Conservation (phyloP, 1,140 invertebrate genomes). For the Andrena cerasifolii region DNA sequence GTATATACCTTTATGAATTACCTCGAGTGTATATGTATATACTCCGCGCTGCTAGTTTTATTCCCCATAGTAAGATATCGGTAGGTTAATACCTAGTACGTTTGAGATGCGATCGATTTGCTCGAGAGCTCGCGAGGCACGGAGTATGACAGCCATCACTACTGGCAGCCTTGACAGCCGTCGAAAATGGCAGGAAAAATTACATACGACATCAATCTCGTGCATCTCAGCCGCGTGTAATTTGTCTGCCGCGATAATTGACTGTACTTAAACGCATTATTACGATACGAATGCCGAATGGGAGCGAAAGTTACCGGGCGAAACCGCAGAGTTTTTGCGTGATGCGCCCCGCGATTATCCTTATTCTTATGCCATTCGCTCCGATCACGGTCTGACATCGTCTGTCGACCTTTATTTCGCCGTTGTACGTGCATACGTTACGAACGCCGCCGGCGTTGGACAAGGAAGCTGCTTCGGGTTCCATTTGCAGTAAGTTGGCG, state of each 20-base stretch:
- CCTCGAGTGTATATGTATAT: too few species aligned
- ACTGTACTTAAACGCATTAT: slow-evolving; percentile 7
- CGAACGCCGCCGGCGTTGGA: background rate
- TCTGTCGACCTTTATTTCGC: background rate
- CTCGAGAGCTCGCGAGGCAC: background rate
- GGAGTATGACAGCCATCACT: background rate
- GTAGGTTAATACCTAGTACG: too few species aligned
- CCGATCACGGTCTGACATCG: background rate
- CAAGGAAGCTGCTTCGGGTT: background rate
- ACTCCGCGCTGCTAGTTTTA: too few species aligned
- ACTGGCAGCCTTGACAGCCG: background rate
- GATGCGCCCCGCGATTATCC: background rate
- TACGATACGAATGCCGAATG: slow-evolving; percentile 2
- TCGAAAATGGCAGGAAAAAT: slow-evolving; percentile 7
- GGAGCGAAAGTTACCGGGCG: background rate
- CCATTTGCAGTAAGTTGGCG: background rate
- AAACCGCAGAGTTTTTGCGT: background rate
- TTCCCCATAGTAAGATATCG: too few species aligned
- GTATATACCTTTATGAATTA: too few species aligned
- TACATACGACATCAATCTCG: slow-evolving; percentile 1
- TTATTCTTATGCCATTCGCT: background rate
- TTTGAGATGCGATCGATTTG: background rate
- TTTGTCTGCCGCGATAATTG: slow-evolving; percentile 19
- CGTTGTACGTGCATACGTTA: background rate
- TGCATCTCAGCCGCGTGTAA: background rate